phyloP scores from a whole-genome alignment of 2,797 vertebrate species.

The Galago senegalensis region DNA sequence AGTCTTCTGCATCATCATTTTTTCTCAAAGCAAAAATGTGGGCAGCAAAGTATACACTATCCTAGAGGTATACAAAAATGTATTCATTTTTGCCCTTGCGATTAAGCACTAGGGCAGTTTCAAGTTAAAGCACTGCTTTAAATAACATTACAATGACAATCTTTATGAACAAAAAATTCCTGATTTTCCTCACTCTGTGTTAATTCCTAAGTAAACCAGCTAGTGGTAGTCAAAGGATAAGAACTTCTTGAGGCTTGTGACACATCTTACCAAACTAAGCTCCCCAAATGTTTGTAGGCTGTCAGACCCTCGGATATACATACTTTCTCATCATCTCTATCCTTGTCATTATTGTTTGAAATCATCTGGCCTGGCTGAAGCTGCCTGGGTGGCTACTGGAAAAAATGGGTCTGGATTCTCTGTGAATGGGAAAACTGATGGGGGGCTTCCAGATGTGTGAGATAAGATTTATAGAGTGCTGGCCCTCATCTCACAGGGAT shows the following conservation, averaged over 20 bases:
- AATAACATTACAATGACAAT: background rate
- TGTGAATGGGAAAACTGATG: background rate
- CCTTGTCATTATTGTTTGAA: constrained; percentile 23
- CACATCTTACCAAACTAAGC: background rate
- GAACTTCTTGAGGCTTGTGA: background rate
- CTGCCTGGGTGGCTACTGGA: background rate
- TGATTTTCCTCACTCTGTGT: background rate
- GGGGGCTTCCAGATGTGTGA: background rate
- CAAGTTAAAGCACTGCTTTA: background rate
- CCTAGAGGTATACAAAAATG: background rate
- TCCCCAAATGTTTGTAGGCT: background rate
- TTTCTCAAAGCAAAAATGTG: background rate
- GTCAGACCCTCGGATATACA: background rate
- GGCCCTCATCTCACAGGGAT: background rate
- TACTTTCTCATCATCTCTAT: background rate
- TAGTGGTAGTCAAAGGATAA: background rate
- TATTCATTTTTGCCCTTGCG: background rate
- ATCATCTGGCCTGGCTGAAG: background rate
- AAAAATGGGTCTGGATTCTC: background rate
- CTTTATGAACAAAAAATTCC: background rate
- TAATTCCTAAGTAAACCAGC: constrained; percentile 35
- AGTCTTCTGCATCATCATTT: background rate
- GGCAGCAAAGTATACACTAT: background rate
- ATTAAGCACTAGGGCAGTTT: background rate
- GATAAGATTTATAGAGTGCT: background rate